Conservation (phyloP, 1,140 invertebrate genomes). For the Triops cancriformis region DNA sequence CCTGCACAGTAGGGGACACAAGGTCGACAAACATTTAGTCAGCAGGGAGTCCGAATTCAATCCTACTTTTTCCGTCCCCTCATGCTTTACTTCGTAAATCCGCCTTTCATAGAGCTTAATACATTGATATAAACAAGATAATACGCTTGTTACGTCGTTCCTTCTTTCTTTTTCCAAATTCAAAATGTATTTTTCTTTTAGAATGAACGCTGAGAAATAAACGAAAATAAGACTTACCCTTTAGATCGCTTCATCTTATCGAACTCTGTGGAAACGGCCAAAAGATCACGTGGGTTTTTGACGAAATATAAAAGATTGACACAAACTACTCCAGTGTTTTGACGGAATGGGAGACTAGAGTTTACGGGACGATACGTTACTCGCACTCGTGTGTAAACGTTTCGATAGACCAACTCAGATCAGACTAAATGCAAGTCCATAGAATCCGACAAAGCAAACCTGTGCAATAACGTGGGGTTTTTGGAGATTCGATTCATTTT, state of each 20-base stretch:
- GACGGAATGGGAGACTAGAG: too few species aligned
- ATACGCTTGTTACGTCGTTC: background rate
- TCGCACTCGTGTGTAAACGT: too few species aligned
- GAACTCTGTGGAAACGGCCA: background rate
- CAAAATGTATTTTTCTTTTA: too few species aligned
- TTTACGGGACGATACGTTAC: too few species aligned
- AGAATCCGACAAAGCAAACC: too few species aligned
- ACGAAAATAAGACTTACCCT: background rate
- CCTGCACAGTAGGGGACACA: background rate
- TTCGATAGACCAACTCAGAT: too few species aligned
- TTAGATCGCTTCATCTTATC: background rate
- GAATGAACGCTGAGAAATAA: background rate
- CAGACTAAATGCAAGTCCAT: too few species aligned
- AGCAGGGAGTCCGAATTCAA: background rate
- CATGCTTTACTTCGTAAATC: background rate
- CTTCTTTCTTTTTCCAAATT: too few species aligned
- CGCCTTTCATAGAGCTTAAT: background rate
- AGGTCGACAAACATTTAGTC: conserved; percentile 13
- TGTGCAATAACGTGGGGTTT: too few species aligned
- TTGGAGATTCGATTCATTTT: background rate
- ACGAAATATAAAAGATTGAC: too few species aligned
- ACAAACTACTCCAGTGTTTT: too few species aligned
- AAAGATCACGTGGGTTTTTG: too few species aligned
- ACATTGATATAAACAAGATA: background rate
- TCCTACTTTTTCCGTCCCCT: background rate